Percentiles rank a stretch among this genome's conserved stretches.
Conservation (phyloP, 2,888 invertebrate genomes). For the Pheosia tremula region DNA sequence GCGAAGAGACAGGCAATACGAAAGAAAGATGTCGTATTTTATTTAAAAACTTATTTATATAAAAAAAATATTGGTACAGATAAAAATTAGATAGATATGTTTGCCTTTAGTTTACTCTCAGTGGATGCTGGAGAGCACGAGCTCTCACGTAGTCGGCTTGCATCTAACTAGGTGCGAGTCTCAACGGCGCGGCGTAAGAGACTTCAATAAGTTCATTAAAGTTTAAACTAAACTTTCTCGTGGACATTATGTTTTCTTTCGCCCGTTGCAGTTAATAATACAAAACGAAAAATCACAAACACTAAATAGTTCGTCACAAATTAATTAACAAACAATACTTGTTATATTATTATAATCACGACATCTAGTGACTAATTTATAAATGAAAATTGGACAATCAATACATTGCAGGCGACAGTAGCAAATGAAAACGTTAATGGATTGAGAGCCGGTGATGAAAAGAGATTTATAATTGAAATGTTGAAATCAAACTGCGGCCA, state of each 20-base stretch:
- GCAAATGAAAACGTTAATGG: slow-evolving; percentile 54
- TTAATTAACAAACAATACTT: neutral
- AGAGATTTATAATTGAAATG: slow-evolving; percentile 53
- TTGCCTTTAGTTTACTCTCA: too few species aligned
- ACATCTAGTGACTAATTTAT: slow-evolving; percentile 30
- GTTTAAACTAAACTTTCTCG: neutral
- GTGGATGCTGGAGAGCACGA: too few species aligned
- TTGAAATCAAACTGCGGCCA: slow-evolving; percentile 47
- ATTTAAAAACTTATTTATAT: too few species aligned
- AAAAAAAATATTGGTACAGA: too few species aligned
- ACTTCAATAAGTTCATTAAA: neutral
- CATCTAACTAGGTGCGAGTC: slow-evolving; percentile 13
- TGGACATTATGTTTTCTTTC: too few species aligned
- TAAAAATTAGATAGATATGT: too few species aligned
- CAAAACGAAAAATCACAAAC: neutral
- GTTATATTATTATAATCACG: neutral
- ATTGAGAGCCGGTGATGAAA: slow-evolving; percentile 51
- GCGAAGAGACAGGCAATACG: too few species aligned
- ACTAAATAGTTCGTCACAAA: neutral
- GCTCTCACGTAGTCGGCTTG: slow-evolving; percentile 30
- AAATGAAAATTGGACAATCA: slow-evolving; percentile 50
- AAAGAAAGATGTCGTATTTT: too few species aligned
- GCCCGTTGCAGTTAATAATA: neutral
- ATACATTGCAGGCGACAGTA: slow-evolving; percentile 49
- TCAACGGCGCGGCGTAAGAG: too few species aligned